phyloP scores from a whole-genome alignment of 2,888 invertebrate species.

The Lamproptera curius region DNA sequence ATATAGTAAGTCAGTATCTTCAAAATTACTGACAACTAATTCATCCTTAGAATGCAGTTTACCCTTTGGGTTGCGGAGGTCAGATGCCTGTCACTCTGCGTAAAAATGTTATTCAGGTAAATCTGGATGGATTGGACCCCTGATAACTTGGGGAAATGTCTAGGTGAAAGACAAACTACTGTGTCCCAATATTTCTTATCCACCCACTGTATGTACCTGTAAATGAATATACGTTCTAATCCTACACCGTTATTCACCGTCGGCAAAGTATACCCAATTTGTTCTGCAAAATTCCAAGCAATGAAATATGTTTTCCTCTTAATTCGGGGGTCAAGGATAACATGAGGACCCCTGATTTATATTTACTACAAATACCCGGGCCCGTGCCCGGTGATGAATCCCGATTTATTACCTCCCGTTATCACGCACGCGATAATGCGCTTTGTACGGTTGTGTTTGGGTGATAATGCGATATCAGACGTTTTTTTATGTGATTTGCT shows the following conservation, averaged over 20 bases:
- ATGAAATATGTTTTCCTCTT: constrained; percentile 19
- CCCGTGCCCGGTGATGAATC: constrained; percentile 19
- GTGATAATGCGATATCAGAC: not conserved
- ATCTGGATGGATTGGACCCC: too few species aligned
- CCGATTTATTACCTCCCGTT: constrained; percentile 14
- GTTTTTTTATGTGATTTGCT: not conserved
- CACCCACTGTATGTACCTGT: too few species aligned
- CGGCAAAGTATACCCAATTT: constrained; percentile 8
- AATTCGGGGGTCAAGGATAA: constrained; percentile 18
- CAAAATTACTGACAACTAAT: too few species aligned
- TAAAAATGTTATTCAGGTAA: too few species aligned
- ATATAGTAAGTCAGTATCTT: too few species aligned
- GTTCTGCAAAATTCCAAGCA: constrained; percentile 10
- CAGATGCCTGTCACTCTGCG: too few species aligned
- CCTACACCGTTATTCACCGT: not conserved
- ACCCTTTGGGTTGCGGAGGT: too few species aligned
- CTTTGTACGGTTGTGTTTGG: constrained; percentile 2
- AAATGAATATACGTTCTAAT: too few species aligned
- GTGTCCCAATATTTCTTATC: too few species aligned
- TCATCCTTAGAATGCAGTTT: too few species aligned
- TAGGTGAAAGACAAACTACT: too few species aligned
- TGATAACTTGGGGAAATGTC: too few species aligned
- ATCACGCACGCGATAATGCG: constrained; percentile 10
- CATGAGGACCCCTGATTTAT: constrained; percentile 17
- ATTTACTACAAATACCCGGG: constrained; percentile 19